Evolutionary conservation across 2,888 invertebrate genomes (phyloP).

Genomic region (Aspidapion aeneum): DNA sequence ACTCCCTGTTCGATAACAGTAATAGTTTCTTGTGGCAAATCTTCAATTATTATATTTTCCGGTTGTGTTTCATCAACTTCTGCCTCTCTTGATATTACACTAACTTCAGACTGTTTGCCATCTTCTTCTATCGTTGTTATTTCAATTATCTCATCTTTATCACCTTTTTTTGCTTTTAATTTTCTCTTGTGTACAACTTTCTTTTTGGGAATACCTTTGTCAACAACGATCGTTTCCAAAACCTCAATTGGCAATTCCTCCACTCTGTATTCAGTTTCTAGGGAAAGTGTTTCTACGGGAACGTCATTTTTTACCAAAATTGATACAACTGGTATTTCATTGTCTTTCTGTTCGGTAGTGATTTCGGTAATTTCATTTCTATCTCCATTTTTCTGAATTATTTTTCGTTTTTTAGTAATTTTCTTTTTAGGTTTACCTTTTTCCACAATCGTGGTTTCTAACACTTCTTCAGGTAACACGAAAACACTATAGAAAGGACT

Average conservation of each 20-base stretch:
- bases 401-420: conserved; percentile 27
- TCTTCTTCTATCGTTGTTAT: conserved; percentile 42
- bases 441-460: conserved; percentile 31
- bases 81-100: conserved; percentile 35
- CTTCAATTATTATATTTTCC: conserved; percentile 22
- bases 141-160: conserved; percentile 40
- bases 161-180: conserved; percentile 43
- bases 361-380: conserved; percentile 41
- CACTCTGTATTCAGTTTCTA: conserved; percentile 21
- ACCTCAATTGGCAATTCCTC: conserved; percentile 47
- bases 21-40: conserved; percentile 38
- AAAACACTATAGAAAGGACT: conserved; percentile 42
- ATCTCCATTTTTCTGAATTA: conserved; percentile 29
- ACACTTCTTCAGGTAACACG: conserved; percentile 45
- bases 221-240: conserved; percentile 32
- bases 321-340: conserved; percentile 35
- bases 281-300: conserved; percentile 7
- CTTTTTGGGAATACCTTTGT: conserved; percentile 30
- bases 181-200: conserved; percentile 44
- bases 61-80: conserved; percentile 28
- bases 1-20: conserved; percentile 36
- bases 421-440: conserved; percentile 28
- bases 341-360: conserved; percentile 40
- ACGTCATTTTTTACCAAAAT: conserved; percentile 31
- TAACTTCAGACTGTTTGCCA: conserved; percentile 35